These are phyloP conservation scores for Spea hammondii DNA, from an alignment of 2,797 vertebrate species.

Conservation along the genomic window DNA sequence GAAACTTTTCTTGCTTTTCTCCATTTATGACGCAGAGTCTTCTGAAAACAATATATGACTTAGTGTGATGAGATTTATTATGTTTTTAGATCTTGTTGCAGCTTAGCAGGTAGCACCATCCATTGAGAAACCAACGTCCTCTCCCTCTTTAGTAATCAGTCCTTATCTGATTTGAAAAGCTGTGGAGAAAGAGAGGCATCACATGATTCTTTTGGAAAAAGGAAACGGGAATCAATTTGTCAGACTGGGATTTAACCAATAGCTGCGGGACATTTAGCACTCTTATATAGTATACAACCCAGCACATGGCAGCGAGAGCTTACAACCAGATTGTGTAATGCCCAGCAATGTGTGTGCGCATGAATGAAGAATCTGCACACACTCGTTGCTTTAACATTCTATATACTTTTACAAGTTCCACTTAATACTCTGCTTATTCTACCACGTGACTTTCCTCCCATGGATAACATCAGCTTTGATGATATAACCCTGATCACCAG, in stretches of 20 bases:
- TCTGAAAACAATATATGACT: neutral
- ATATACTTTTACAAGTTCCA: no score
- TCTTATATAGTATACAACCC: no score
- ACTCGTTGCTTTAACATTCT: no score
- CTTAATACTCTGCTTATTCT: no score
- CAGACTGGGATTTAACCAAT: constrained; percentile 18
- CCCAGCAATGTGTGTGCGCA: no score
- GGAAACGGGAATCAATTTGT: constrained; percentile 44
- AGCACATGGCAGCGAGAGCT: no score
- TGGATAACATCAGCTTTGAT: neutral
- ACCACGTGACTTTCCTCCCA: no score
- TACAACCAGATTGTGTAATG: no score
- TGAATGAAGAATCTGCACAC: no score
- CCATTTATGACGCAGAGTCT: constrained; percentile 33
- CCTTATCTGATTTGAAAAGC: constrained; percentile 29
- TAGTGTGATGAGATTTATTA: neutral
- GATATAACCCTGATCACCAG: neutral
- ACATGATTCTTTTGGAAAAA: constrained; percentile 38
- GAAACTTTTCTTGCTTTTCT: constrained; percentile 23
- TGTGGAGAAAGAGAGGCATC: constrained; percentile 20
- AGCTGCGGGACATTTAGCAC: neutral
- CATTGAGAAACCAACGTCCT: neutral
- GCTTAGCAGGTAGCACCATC: neutral
- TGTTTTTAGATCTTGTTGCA: neutral
- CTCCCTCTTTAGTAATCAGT: constrained; percentile 1